Base-by-base conservation (phyloP, 2,797 vertebrate genomes). In the Helarctos malayanus region DNA sequence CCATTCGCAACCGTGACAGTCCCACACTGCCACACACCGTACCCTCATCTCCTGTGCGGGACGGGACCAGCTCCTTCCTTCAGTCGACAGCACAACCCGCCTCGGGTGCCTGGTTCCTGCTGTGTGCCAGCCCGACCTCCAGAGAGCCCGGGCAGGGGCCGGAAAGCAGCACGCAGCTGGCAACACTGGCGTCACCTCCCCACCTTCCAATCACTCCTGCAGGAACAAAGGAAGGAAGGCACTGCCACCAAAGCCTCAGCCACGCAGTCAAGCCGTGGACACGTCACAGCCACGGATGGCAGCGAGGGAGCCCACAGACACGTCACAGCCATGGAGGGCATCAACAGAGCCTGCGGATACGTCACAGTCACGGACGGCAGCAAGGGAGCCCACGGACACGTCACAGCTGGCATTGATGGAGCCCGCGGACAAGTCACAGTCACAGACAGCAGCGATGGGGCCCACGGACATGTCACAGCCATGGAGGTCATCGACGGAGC, bases 1-100 rank as follows among this genome's bases (percentile, higher is more conserved):
- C 35, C 38, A 35, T 23, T 71, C 38, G 12, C 35, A 38, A 6
- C 35, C 12, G 6, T 6, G 3, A 18, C 32, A 65, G 16, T 16
- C 29, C 29, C 63, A 65, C 32, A 6, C 63, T n/a, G 32, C 63
- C 38, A 25, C 21, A 71, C 38, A 7, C 38, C 0, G 21, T 65
- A 4, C 21, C 0, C 8, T 2, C 10, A 2, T n/a, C 69, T 25
- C 69, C 69, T 1, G 2, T 1, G 69, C 1, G 5, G 38, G 69
- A 45, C 0, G 38, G 68, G 38, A 45, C 69, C 38, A 41, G 38
- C 69, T 27, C 71, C 23, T 15, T 65, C 63, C 41, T 19, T 25
- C 21, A 3, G 23, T 13, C 38, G 23, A 5, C 12, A 23, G 63
- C 69, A 71, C 69, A 27, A 41, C 12, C 21, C 12, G 69, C 12